Evolutionary conservation across 2,797 vertebrate genomes (phyloP), one percentile per base, ranked within the genome.

Genomic region (Chaetophractus vellerosus): DNA sequence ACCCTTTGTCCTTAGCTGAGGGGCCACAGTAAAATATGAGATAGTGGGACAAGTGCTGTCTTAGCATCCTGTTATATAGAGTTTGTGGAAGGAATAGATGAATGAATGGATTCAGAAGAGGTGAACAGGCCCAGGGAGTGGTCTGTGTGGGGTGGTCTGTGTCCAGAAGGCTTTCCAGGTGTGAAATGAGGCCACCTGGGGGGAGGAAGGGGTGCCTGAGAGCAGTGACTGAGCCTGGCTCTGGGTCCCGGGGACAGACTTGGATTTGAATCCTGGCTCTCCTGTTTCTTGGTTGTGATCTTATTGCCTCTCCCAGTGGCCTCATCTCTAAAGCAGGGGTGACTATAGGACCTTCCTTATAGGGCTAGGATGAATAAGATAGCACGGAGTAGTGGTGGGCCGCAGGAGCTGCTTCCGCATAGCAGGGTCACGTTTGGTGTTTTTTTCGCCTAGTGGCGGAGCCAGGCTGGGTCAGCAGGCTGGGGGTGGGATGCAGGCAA

Each of bases 151-250:
- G 5, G 33, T 19, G 50, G 38, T 24, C 15, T 75, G 41, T 38
- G 45, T 24, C 18, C 71, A 36, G 15, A 48, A 18, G n/a, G 14
- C 19, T 64, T 71, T 31, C 36, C 55, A 33, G 90, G 31, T 57
- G 36, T 72, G 74, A n/a, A 19, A 6, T 2, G 50, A 75, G 50
- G 41, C 2, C 2, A 15, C 9, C 6, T 5, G 81, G 63, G n/a
- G 36, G 59, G 36, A 15, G 33, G 59, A 8, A 36, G 50, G 64
- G 16, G 4, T 19, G 18, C 14, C 15, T 66, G n/a, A 52, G 19
- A 23, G 69, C 28, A 11, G 78, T 0, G 0, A 57, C 11, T 12
- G 55, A 36, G 41, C 3, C 33, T 0, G 0, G 48, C 24, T 50
- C 23, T 26, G 52, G 33, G 9, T 10, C 2, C 31, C 31, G n/a